These are phyloP conservation scores for Sarcophaga bullata DNA, from an alignment of 1,140 invertebrate species.

Conservation along the genomic window DNA sequence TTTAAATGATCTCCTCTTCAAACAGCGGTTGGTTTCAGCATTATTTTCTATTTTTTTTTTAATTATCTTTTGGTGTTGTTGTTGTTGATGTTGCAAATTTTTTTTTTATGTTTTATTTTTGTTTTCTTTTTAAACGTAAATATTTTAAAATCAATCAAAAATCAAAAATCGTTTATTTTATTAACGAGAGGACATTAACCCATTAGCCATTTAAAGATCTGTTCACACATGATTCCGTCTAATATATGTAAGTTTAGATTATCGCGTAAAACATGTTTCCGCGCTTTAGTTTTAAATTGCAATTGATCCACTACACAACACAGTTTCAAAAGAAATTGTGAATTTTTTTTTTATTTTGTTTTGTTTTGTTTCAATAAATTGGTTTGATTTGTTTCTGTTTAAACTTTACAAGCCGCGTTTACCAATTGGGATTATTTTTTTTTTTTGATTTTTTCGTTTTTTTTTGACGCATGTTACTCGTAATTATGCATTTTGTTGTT, in stretches of 20 bases:
- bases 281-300: background rate
- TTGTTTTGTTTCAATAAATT: background rate
- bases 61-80: no score
- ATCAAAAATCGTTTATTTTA: background rate
- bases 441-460: no score
- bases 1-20: no score
- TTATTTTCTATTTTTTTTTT: no score
- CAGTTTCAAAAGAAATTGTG: background rate
- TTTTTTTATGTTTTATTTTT: no score
- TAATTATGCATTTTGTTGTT: no score
- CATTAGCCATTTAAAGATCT: background rate
- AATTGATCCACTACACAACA: background rate
- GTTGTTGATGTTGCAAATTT: no score
- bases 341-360: background rate
- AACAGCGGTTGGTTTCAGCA: no score
- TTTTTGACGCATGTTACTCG: no score
- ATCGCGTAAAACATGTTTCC: slow-evolving; percentile 6
- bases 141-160: no score
- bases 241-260: background rate
- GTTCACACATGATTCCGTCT: background rate
- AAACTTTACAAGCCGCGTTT: background rate
- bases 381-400: background rate
- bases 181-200: slow-evolving; percentile 5
- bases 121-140: no score
- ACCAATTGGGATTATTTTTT: no score